Percentiles rank a stretch among this genome's conserved stretches.
Evolutionary conservation across 1,140 invertebrate genomes (phyloP).

Genomic region (Lepidurus apus): DNA sequence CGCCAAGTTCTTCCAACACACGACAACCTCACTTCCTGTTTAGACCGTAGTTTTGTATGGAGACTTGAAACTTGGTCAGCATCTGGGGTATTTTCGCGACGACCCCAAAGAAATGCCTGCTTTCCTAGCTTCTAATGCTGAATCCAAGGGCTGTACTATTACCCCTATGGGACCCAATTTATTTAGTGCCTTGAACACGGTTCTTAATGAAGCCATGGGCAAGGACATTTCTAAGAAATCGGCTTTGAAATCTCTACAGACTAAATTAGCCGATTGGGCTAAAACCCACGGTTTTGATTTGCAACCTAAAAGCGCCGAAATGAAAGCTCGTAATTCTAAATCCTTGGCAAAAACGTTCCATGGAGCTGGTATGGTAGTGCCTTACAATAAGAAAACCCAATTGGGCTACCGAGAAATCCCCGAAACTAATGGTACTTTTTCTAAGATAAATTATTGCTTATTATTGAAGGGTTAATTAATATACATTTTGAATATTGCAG

Average conservation of each 20-base stretch:
- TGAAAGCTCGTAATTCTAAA: conserved; percentile 59
- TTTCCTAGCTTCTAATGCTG: conserved; percentile 70
- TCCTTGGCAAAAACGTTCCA: conserved; percentile 76
- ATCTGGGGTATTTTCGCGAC: conserved; percentile 87
- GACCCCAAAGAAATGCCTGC: conserved; percentile 63
- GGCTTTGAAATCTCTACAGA: conserved; percentile 53
- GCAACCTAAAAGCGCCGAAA: conserved; percentile 53
- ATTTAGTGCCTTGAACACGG: conserved; percentile 76
- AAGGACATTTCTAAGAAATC: conserved; percentile 61
- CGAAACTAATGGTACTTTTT: conserved; percentile 63
- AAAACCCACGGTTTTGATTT: conserved; percentile 58
- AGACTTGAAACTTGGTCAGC: conserved; percentile 61
- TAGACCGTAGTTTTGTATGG: conserved; percentile 54
- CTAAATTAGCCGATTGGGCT: conserved; percentile 59
- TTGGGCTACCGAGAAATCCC: conserved; percentile 71
- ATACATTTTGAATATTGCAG: conserved; percentile 49
- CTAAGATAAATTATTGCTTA: conserved; percentile 36
- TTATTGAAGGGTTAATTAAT: conserved; percentile 12
- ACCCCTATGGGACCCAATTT: conserved; percentile 69
- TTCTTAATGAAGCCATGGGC: conserved; percentile 46
- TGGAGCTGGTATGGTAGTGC: conserved; percentile 80
- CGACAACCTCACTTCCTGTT: background rate
- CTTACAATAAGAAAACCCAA: conserved; percentile 69
- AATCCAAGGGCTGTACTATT: conserved; percentile 60
- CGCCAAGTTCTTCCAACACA: background rate